These are phyloP conservation scores for Anableps anableps DNA, from an alignment of 2,797 vertebrate genomes.

Conservation along the genomic window DNA sequence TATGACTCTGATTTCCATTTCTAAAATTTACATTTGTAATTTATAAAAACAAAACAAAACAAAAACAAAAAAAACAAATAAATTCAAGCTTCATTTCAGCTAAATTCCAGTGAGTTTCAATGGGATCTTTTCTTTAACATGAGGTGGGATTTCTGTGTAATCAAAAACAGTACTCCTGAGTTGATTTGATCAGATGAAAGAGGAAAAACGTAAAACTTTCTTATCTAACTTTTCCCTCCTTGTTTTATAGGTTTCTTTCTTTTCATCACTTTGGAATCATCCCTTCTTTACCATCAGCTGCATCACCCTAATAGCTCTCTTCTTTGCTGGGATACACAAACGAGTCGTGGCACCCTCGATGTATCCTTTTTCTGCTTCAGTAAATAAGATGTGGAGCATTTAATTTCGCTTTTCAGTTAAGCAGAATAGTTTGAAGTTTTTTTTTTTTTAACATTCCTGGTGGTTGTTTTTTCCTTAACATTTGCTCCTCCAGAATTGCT, in stretches of 20 bases:
- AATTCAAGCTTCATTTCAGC: neutral
- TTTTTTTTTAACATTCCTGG: neutral
- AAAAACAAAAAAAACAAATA: neutral
- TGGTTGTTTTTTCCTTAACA: slow-evolving; percentile 60
- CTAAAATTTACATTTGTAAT: neutral
- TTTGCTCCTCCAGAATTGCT: slow-evolving; percentile 84
- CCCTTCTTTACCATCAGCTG: slow-evolving; percentile 99
- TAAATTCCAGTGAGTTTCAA: neutral
- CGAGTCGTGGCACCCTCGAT: slow-evolving; percentile 98
- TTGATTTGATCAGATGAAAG: neutral
- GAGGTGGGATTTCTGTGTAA: slow-evolving; percentile 1
- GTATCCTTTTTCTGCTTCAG: slow-evolving; percentile 86
- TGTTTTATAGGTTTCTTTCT: slow-evolving; percentile 91
- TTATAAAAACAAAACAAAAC: neutral
- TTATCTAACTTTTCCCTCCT: neutral
- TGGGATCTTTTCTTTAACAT: neutral
- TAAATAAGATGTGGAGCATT: neutral
- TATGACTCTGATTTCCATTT: neutral
- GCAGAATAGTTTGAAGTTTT: neutral
- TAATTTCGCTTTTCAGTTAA: neutral
- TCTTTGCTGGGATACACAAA: slow-evolving; percentile 99
- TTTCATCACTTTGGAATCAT: slow-evolving; percentile 98
- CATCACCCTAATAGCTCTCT: slow-evolving; percentile 96
- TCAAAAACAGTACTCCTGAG: neutral
- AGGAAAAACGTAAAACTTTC: neutral